Conservation (phyloP, 2,888 invertebrate genomes). For the Lamproptera curius region DNA sequence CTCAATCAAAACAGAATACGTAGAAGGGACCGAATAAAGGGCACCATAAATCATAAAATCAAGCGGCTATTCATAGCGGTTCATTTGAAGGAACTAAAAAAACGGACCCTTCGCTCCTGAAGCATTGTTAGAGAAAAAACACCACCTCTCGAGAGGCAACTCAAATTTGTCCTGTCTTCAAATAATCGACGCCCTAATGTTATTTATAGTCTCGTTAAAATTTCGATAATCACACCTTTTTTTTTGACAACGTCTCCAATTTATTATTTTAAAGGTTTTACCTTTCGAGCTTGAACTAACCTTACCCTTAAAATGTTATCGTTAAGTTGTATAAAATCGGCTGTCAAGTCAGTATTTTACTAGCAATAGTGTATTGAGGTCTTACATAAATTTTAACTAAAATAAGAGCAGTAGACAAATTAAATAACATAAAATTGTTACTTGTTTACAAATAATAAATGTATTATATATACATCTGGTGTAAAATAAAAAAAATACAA, state of each 20-base stretch:
- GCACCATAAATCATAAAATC: constrained; percentile 76
- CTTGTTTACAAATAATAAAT: too few relatives aligned
- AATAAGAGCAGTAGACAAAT: too few relatives aligned
- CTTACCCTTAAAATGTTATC: too few relatives aligned
- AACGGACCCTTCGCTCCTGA: constrained; percentile 57
- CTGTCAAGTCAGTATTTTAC: too few relatives aligned
- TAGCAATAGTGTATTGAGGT: too few relatives aligned
- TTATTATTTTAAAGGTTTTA: too few relatives aligned
- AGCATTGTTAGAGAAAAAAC: constrained; percentile 50
- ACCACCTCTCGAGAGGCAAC: constrained; percentile 52
- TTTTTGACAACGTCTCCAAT: constrained; percentile 36
- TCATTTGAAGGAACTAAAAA: constrained; percentile 63
- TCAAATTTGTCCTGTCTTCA: constrained; percentile 68
- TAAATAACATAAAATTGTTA: too few relatives aligned
- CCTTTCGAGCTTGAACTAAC: too few relatives aligned
- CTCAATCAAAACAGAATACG: constrained; percentile 76
- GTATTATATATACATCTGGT: too few relatives aligned
- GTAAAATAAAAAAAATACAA: too few relatives aligned
- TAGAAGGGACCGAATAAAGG: constrained; percentile 67
- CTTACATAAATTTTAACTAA: too few relatives aligned
- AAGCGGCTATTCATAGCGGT: constrained; percentile 68
- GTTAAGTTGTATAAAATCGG: too few relatives aligned
- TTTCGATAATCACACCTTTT: constrained; percentile 59
- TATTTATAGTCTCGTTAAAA: constrained; percentile 73
- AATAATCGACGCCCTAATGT: constrained; percentile 59